Conservation (phyloP, 2,113 vertebrate genomes). For the Danionella cerebrum region DNA sequence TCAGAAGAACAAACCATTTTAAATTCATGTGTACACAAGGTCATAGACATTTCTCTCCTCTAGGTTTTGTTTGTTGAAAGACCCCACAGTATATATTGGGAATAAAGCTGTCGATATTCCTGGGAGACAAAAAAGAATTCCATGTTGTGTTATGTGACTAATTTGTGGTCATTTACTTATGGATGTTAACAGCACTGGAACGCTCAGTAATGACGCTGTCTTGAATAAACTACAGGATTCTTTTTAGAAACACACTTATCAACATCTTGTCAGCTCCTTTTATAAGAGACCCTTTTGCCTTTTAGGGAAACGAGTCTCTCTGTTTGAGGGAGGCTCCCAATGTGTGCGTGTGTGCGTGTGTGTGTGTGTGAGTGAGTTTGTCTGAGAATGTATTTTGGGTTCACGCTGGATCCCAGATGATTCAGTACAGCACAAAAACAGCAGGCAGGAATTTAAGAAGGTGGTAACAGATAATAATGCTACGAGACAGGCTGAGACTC, state of each 20-base stretch:
- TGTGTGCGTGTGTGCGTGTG: too few species aligned
- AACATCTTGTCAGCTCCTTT: slow-evolving; percentile 4
- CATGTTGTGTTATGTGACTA: slow-evolving; percentile 31
- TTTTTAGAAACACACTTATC: slow-evolving; percentile 15
- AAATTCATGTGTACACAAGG: too few species aligned
- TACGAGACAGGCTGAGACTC: background rate
- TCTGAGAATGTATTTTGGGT: slow-evolving; percentile 22
- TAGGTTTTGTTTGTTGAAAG: slow-evolving; percentile 16
- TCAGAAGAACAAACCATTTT: too few species aligned
- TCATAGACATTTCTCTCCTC: background rate
- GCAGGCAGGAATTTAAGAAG: background rate
- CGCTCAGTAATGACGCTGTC: slow-evolving; percentile 22
- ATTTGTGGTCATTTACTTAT: slow-evolving; percentile 44
- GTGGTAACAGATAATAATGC: slow-evolving; percentile 2
- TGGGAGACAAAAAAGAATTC: slow-evolving; percentile 26
- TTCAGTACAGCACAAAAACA: slow-evolving; percentile 9
- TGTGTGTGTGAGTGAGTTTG: background rate
- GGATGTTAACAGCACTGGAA: slow-evolving; percentile 35
- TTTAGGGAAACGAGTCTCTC: background rate
- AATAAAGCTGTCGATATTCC: slow-evolving; percentile 42
- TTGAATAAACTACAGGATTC: slow-evolving; percentile 22
- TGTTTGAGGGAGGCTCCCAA: background rate
- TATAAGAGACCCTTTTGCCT: slow-evolving; percentile 1
- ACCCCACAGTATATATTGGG: slow-evolving; percentile 1
- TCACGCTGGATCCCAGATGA: slow-evolving; percentile 17